phyloP scores from a whole-genome alignment of 2,113 vertebrate genomes.

The Gobio gobio region DNA sequence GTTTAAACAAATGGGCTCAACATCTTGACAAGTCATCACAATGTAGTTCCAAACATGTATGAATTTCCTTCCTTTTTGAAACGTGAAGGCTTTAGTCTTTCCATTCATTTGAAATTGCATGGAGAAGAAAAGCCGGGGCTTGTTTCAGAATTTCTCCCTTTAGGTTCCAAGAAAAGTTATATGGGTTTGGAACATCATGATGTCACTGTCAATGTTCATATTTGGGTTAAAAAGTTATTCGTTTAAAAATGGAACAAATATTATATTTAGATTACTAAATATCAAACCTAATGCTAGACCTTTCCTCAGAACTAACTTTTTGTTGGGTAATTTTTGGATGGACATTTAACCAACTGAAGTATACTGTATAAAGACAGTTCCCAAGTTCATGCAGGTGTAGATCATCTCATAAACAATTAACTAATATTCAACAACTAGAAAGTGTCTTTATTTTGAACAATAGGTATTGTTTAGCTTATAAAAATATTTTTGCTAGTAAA shows the following conservation, averaged over 20 bases:
- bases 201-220: too few relatives aligned
- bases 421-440: not conserved
- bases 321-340: not conserved
- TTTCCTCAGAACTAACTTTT: too few relatives aligned
- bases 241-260: too few relatives aligned
- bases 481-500: not conserved
- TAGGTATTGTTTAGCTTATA: too few relatives aligned
- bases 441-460: not conserved
- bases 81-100: not conserved
- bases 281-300: too few relatives aligned
- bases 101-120: not conserved
- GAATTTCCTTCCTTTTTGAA: not conserved
- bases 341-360: not conserved
- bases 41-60: not conserved
- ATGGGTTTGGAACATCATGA: not conserved
- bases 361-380: not conserved
- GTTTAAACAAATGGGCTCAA: not conserved
- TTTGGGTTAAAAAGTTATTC: too few relatives aligned
- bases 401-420: not conserved
- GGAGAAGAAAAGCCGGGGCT: not conserved
- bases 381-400: not conserved
- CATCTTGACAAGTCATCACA: not conserved
- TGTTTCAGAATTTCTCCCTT: not conserved
- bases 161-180: not conserved
- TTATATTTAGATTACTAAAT: too few relatives aligned